Conservation (phyloP, 1,140 invertebrate genomes). For the Drosophila varians region DNA sequence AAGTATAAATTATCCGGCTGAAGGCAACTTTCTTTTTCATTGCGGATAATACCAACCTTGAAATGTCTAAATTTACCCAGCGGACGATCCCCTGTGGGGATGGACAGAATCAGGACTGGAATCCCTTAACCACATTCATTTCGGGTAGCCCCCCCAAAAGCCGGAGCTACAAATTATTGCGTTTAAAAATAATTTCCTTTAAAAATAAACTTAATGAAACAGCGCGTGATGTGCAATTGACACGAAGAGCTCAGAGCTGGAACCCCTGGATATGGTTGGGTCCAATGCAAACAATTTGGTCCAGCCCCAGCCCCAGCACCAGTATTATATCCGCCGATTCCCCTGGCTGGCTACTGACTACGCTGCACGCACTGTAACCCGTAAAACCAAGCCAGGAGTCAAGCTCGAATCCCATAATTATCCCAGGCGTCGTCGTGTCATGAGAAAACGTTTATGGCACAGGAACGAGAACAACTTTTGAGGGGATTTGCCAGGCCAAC, state of each 20-base stretch:
- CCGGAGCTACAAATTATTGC: constrained; percentile 62
- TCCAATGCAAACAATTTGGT: constrained; percentile 58
- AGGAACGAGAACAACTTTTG: constrained; percentile 37
- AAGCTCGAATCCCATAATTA: constrained; percentile 58
- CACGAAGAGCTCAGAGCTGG: constrained; percentile 51
- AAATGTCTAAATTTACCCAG: constrained; percentile 52
- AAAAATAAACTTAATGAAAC: constrained; percentile 76
- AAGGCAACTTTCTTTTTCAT: constrained; percentile 46
- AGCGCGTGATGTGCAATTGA: constrained; percentile 71
- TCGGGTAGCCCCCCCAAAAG: constrained; percentile 29
- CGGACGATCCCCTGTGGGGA: constrained; percentile 3
- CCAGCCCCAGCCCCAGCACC: too few relatives aligned
- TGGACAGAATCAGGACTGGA: constrained; percentile 11
- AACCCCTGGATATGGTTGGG: constrained; percentile 7
- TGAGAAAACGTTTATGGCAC: constrained; percentile 70
- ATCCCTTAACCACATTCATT: constrained; percentile 44
- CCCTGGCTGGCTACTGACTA: constrained; percentile 38
- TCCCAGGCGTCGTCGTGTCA: constrained; percentile 47
- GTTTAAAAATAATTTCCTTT: constrained; percentile 75
- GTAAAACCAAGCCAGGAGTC: constrained; percentile 2
- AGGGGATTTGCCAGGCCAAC: constrained; percentile 50
- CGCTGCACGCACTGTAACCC: constrained; percentile 42
- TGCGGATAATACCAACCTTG: constrained; percentile 50
- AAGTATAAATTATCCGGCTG: constrained; percentile 10
- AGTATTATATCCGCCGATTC: constrained; percentile 17